These are phyloP conservation scores for Magallana gigas DNA, from an alignment of 1,140 invertebrate species.

Conservation along the genomic window DNA sequence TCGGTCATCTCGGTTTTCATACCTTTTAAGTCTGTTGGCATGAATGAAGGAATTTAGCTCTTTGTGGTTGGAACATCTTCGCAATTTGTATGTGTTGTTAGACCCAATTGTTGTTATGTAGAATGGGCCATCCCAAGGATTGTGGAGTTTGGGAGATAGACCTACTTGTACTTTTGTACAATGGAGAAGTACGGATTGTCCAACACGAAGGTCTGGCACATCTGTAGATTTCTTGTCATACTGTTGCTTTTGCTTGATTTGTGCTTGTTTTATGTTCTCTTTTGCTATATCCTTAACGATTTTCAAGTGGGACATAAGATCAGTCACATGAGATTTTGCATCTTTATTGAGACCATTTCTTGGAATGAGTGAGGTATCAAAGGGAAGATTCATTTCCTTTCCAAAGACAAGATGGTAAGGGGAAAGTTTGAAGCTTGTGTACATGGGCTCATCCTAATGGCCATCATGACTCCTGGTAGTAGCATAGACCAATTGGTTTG, in stretches of 20 bases:
- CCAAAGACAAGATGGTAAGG: slow-evolving; percentile 53
- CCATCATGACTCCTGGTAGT: neutral
- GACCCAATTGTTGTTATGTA: slow-evolving; percentile 47
- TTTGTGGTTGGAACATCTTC: neutral
- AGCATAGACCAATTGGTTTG: slow-evolving; percentile 54
- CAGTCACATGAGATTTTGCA: no score
- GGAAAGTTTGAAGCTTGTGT: slow-evolving; percentile 49
- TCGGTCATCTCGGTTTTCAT: neutral
- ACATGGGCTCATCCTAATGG: slow-evolving; percentile 40
- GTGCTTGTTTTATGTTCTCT: neutral
- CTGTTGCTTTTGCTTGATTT: slow-evolving; percentile 6
- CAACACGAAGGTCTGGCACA: slow-evolving; percentile 42
- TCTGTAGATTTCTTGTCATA: slow-evolving; percentile 35
- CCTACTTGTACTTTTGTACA: neutral
- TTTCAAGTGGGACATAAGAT: no score
- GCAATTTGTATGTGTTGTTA: slow-evolving; percentile 52
- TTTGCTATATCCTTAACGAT: neutral
- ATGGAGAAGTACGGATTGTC: slow-evolving; percentile 47
- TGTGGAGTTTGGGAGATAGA: slow-evolving; percentile 33
- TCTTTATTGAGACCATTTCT: no score
- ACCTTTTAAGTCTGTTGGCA: slow-evolving; percentile 40
- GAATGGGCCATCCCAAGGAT: slow-evolving; percentile 53
- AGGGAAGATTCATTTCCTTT: no score
- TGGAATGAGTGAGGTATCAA: no score
- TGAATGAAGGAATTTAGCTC: slow-evolving; percentile 26